Evolutionary conservation across 2,113 vertebrate genomes (phyloP).

Genomic region (Jaculus jaculus): DNA sequence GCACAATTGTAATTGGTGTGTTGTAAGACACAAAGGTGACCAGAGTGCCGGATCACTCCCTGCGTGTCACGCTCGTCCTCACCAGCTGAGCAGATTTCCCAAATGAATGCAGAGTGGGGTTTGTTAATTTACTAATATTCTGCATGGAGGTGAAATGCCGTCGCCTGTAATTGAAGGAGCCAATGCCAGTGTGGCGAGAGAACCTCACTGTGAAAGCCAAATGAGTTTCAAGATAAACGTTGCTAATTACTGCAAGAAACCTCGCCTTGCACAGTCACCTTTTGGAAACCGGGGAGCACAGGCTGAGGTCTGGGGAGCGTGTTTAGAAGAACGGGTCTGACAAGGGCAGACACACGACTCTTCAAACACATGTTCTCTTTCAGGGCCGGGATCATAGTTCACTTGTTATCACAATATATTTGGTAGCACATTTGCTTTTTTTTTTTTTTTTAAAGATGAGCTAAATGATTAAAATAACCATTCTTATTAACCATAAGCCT

Average conservation of each 20-base stretch:
- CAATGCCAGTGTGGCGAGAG: background rate
- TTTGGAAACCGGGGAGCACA: conserved; percentile 34
- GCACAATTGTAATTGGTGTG: conserved; percentile 52
- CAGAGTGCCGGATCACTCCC: conserved; percentile 56
- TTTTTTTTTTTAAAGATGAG: conserved; percentile 23
- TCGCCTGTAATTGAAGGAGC: conserved; percentile 55
- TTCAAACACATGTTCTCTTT: background rate
- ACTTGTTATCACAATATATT: background rate
- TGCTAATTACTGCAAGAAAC: conserved; percentile 47
- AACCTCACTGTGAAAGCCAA: conserved; percentile 24
- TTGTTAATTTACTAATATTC: conserved; percentile 75
- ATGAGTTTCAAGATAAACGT: conserved; percentile 45
- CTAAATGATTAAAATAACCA: background rate
- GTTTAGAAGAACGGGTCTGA: background rate
- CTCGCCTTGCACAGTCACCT: conserved; percentile 46
- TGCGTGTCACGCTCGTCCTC: conserved; percentile 27
- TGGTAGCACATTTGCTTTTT: background rate
- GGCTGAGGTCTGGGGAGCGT: conserved; percentile 13
- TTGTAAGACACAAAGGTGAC: conserved; percentile 38
- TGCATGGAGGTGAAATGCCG: conserved; percentile 65
- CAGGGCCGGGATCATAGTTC: background rate
- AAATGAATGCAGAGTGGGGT: conserved; percentile 67
- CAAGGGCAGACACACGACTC: background rate
- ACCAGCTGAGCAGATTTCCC: conserved; percentile 60
- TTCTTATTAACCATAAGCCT: background rate